A percentile compares a stretch with the other conserved stretches of the same genome.
Conservation (phyloP, 2,888 invertebrate genomes). For the Thymelicus lineola region DNA sequence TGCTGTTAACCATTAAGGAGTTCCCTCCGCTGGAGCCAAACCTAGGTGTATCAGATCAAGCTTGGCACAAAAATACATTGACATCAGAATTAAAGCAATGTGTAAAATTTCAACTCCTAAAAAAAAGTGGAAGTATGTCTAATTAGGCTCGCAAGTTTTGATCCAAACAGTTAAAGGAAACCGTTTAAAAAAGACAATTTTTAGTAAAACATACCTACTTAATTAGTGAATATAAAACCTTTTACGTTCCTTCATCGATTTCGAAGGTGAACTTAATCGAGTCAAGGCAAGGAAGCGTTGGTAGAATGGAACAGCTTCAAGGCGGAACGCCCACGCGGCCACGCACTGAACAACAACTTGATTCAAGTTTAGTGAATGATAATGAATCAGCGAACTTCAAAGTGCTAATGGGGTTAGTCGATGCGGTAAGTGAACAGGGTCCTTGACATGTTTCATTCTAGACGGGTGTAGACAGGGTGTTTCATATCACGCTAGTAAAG, state of each 20-base stretch:
- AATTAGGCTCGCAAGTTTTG: too few relatives aligned
- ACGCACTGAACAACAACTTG: conserved; percentile 15
- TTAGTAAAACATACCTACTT: too few relatives aligned
- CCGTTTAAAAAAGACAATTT: background rate
- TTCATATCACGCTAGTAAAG: too few relatives aligned
- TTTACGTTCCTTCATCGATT: background rate
- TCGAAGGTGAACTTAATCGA: conserved; percentile 8
- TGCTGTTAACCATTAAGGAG: too few relatives aligned
- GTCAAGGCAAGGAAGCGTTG: conserved; percentile 25
- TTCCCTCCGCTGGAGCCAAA: too few relatives aligned
- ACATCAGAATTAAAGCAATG: too few relatives aligned
- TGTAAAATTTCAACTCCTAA: too few relatives aligned
- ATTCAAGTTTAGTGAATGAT: conserved; percentile 5
- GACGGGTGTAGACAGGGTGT: too few relatives aligned
- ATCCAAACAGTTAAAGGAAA: too few relatives aligned
- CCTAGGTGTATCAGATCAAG: too few relatives aligned
- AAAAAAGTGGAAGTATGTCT: too few relatives aligned
- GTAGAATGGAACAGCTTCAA: conserved; percentile 9
- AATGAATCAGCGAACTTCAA: background rate
- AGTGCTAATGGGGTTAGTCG: background rate
- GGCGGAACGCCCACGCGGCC: conserved; percentile 21
- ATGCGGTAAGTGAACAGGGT: conserved; percentile 1
- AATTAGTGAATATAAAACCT: background rate
- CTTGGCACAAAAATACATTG: too few relatives aligned
- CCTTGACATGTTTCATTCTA: background rate